Evolutionary conservation across 2,113 vertebrate species (phyloP).

Genomic region (Saccopteryx bilineata): DNA sequence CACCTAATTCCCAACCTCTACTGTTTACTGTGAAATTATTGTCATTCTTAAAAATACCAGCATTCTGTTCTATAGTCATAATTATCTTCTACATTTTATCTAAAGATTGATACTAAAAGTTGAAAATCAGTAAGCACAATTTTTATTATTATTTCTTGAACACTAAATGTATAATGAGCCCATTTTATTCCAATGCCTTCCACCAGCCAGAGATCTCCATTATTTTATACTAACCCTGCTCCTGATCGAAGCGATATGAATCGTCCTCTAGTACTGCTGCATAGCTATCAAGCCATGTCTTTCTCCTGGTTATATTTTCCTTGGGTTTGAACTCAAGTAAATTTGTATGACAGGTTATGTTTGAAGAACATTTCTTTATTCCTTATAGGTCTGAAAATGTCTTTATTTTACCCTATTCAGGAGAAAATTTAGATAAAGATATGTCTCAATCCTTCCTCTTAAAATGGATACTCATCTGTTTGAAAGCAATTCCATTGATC

Average conservation of each 20-base stretch:
- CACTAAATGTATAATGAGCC: neutral
- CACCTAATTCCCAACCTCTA: neutral
- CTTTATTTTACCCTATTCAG: neutral
- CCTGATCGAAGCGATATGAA: neutral
- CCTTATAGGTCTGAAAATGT: neutral
- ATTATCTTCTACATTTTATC: neutral
- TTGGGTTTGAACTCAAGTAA: neutral
- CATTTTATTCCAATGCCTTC: neutral
- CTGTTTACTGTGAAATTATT: neutral
- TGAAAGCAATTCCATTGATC: neutral
- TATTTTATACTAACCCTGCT: neutral
- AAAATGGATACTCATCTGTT: neutral
- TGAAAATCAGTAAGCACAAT: neutral
- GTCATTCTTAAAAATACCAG: neutral
- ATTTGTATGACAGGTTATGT: neutral
- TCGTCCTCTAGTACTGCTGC: neutral
- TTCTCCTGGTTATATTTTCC: neutral
- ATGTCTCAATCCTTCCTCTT: neutral
- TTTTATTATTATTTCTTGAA: conserved; percentile 38
- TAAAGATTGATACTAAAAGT: conserved; percentile 13
- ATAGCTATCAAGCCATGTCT: neutral
- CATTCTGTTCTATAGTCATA: neutral
- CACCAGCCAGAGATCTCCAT: neutral
- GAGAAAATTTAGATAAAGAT: neutral
- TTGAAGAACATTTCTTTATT: neutral